Evolutionary conservation across 2,888 invertebrate species (phyloP), one percentile per base, ranked within the genome.

Genomic region (Napeogenes sylphis): DNA sequence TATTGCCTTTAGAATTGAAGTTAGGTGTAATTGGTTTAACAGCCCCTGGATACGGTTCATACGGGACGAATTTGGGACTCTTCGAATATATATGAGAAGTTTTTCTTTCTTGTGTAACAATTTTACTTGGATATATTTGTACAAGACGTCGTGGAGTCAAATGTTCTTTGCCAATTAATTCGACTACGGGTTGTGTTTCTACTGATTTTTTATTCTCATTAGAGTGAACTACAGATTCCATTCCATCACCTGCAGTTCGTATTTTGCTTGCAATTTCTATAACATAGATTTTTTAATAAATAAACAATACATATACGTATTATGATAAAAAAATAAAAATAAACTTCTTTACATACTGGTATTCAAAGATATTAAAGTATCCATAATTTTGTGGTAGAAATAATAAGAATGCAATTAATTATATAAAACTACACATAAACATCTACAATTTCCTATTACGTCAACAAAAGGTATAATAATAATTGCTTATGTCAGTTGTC

Each of bases 1-100:
- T 86, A n/a, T 75, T 71, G n/a, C 80, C 77, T 75, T 84, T 87
- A 30, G 78, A 75, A 58, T 84, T 83, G 66, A 90, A 80, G 67
- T 83, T 83, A 0, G 94, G 92, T 30, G 94, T 89, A 67, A 97
- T 95, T 6, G 96, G 95, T 76, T 94, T 95, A 0, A 96, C 94
- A 58, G 97, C 96, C 14, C 94, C 96, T 75, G 96, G 94, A 77
- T 97, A 97, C 0, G 97, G 97, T 77, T 97, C 97, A 72, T 95
- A 96, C 0, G 97, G 97, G 45, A 97, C 93, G 82, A 97, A 97
- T 78, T 95, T 96, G 0, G 96, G 96, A 70, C 94, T 94, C 74
- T 93, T 94, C 12, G 92, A 82, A 58, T 91, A 83, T 67, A 88
- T 87, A 53, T 85, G 87, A 14, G 90, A 87, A 57, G 90, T 90